Base-by-base conservation (phyloP, 2,113 vertebrate species). In the Leucopsar rothschildi region DNA sequence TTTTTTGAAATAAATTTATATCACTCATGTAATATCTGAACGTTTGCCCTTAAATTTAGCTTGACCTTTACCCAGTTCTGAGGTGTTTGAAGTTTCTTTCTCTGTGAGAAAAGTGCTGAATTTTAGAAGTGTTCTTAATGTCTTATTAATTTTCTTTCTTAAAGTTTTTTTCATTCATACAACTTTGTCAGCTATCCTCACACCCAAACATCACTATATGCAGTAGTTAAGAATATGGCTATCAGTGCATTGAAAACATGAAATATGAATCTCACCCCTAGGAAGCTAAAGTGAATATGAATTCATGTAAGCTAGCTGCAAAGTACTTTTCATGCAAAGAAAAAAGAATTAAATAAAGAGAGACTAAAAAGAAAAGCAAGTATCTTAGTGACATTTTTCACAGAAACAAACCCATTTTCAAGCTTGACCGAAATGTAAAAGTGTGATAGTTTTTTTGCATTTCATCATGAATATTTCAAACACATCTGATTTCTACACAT, bases 391-490 rank as follows among this genome's bases (percentile, higher is more conserved):
- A 84, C 31, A 68, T 93, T 95, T 95, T 96, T 95, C 71, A 68
- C 86, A 86, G 71, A 96, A 93, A 82, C 49, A 90, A 93, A 63
- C 52, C 17, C 64, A 81, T 96, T 92, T 96, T 90, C 92, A 88
- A 90, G 68, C 79, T 90, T 96, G 90, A 83, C 92, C 45, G 0
- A 83, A 90, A 90, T 49, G 71, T 80, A 82, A 39, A 93, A 88
- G 35, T 75, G 81, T 82, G 79, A 83, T 90, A 81, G 84, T 89
- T 42, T 44, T 68, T 96, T 78, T 88, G 40, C 45, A 69, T 94
- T 96, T 92, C 56, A 71, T 75, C 76, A 73, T 69, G 88, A 71
- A 87, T 88, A 86, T 95, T 97, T 94, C 77, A 96, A 92, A 93
- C 39, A 49, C 73, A 78, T 80, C 81, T 86, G 63, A 95, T 91